Evolutionary conservation across 2,113 vertebrate species (phyloP), one percentile per base, ranked within the genome.

Genomic region (Cettia cetti): DNA sequence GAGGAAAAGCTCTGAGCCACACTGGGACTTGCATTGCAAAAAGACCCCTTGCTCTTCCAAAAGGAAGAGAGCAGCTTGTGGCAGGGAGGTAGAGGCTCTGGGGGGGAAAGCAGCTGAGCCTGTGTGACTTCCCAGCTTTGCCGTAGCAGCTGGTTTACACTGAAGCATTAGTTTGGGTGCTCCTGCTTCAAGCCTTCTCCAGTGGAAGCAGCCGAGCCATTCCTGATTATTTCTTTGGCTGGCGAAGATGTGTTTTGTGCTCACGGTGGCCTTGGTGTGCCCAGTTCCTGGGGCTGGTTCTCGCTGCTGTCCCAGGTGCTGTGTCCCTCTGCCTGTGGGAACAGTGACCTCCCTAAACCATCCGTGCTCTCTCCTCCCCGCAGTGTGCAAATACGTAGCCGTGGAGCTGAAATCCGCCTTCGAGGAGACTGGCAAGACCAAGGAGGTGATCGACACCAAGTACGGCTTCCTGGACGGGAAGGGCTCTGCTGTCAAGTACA

Each of bases 321-420:
- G 10, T 31, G 53, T 60, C 4, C 1, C 0, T 0, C 60, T 47
- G 30, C 45, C 39, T 21, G 2, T 14, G 22, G 3, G 50, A 53
- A 33, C 2, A 1, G 39, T 1, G 1, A 49, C 56, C 12, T 9
- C 14, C 6, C 49, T 79, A 54, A 91, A 26, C 33, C 1, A 0
- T 28, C 30, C 82, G 15, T 84, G 47, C 91, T 87, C 90, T 89
- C 52, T 87, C 61, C 88, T 65, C 75, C 57, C 76, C 7, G 1
- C 96, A 99, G 99, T 99, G 61, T 99, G 99, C 94, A 99, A 99
- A 86, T 99, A 99, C 0, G 98, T 99, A 27, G 99, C 99, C 0
- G 98, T 99, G 72, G 99, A 99, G 97, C 98, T 99, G 98, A 99
- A 99, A 96, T 99, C 98, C 0, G 98, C 99, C 10, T 99, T 99